Base-by-base conservation (phyloP, 2,888 invertebrate genomes). In the Caprella mutica region DNA sequence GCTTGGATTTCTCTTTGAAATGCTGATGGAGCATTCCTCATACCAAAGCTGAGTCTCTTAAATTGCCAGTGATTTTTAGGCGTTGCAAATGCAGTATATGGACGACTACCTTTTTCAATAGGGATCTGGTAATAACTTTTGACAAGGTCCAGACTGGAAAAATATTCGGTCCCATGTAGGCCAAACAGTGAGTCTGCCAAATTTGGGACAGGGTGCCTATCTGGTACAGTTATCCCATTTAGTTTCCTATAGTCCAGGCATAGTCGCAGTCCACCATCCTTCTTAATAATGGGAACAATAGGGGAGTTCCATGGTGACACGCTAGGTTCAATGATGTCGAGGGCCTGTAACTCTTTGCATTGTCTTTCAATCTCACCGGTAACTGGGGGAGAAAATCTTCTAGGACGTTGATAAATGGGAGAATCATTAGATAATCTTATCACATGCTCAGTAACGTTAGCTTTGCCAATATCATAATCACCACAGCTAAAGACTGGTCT, bases 211-310 rank as follows among this genome's bases (percentile, higher is more conserved):
- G 43, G 43, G 17, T 24, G 26, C 17, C 26, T 43, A 43, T 43
- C 33, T 12, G n/a, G 6, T 30, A 23, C 21, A 9, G 50, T 50
- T 21, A 50, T 33, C 27, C 35, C 8, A 30, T 50, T 50, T 8
- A 50, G 50, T 48, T 3, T 14, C 26, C 26, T 5, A 29, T 48
- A 48, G 24, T 48, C 48, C n/a, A 48, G 26, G 27, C 48, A 48
- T n/a, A 48, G 29, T 29, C 9, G 24, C 27, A 48, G 24, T n/a
- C 21, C n/a, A 9, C 29, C 14, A 9, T 48, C 24, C 5, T 48
- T 48, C n/a, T 48, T 48, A n/a, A 8, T n/a, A n/a, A 40, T 40
- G 6, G 40, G 40, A n/a, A 40, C 40, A n/a, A 40, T 21, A 5
- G 26, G 40, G n/a, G n/a, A n/a, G n/a, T n/a, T n/a, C n/a, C 17